Base-by-base conservation (phyloP, 2,888 invertebrate genomes). In the Troides aeacus region DNA sequence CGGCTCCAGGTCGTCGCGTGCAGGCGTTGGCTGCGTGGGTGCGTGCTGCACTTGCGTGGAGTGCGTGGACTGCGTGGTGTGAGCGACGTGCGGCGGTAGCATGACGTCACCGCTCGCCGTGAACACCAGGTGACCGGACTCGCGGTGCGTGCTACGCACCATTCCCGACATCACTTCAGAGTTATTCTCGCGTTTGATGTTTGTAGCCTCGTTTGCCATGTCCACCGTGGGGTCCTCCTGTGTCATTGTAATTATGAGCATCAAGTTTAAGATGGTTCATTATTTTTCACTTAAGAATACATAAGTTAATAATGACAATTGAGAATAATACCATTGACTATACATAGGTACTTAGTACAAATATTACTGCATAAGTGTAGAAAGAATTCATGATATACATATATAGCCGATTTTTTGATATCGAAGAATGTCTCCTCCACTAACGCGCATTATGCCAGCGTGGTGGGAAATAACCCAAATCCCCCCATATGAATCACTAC, bases 201-300 rank as follows among this genome's bases (percentile, higher is more conserved):
- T 62, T 0, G 77, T 21, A 0, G 79, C 62, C 0, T 90, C 90
- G 79, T 79, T 86, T 1, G 87, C 77, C 87, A 92, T 88, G 78
- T 92, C 92, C 8, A 92, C 92, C 3, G 92, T 92, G 12, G 92
- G 92, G 78, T 92, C 92, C 81, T 92, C 92, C 92, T 92, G 85
- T 21, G 17, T 2, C 18, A n/a, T 18, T 53, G 15, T 17, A 46
- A 46, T 46, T 46, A 46, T 46, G 12, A 46, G 12, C 15, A 12
- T 46, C 12, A 15, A 46, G 4, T 46, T 46, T 4, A 46, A 12
- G 1, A 10, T 39, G 7, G 7, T 5, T 30, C 30, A 30, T 30
- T 30, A 30, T 30, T 30, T 30, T 30, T 21, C 1, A 21, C 21
- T 21, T 30, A 30, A 30, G 30, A 30, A 30, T 30, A 30, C 4